Percentiles rank a stretch among this genome's conserved stretches.
These are phyloP conservation scores for Montifringilla adamsi DNA, from an alignment of 2,113 vertebrate species.

Conservation along the genomic window DNA sequence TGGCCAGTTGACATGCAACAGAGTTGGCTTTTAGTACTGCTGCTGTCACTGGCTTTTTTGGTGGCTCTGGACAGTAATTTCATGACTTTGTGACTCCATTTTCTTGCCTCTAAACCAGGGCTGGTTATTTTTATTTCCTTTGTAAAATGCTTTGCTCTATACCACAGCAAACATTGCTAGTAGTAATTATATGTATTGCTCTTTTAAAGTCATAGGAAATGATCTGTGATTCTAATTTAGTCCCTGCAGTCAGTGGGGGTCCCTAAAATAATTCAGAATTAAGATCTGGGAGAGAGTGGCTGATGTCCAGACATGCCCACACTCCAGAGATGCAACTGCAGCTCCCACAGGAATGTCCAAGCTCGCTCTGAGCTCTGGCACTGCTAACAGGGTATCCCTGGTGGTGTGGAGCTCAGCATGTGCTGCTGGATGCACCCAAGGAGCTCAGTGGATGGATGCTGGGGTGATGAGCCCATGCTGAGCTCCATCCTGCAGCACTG, in stretches of 20 bases:
- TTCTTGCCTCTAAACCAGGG: neutral
- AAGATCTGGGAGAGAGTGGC: neutral
- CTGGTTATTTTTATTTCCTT: neutral
- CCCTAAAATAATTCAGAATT: neutral
- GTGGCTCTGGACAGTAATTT: neutral
- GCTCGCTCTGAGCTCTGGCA: neutral
- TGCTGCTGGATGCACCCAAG: neutral
- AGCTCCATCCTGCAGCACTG: neutral
- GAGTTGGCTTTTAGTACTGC: neutral
- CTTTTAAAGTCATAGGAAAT: neutral
- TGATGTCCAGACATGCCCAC: neutral
- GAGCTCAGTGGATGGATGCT: neutral
- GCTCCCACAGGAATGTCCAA: neutral
- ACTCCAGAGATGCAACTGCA: neutral
- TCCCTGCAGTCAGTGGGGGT: neutral
- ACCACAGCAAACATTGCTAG: neutral
- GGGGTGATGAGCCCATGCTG: neutral
- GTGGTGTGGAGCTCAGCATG: neutral
- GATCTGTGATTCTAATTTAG: neutral
- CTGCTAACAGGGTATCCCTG: fast-evolving
- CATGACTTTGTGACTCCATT: neutral
- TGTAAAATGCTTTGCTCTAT: neutral
- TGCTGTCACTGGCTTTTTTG: neutral
- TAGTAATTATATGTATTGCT: neutral
- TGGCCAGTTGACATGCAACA: neutral